Conservation (phyloP, 2,888 invertebrate species). For the Drepana falcataria region DNA sequence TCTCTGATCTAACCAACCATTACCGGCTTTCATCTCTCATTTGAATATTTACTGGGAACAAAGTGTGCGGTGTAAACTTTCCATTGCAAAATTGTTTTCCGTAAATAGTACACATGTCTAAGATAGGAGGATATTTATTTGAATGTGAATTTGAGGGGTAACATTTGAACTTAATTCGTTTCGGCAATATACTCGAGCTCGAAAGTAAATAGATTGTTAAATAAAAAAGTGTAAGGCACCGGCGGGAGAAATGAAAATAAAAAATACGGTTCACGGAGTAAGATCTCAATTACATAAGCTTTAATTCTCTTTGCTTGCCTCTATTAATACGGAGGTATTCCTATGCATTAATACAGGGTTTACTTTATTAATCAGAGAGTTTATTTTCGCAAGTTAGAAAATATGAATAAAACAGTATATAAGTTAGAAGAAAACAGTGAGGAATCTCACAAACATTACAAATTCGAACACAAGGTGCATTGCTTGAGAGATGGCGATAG, state of each 20-base stretch:
- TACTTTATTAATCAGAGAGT: too few relatives aligned
- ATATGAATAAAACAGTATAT: too few relatives aligned
- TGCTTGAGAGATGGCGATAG: too few relatives aligned
- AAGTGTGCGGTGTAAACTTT: slow-evolving; percentile 46
- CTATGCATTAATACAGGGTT: too few relatives aligned
- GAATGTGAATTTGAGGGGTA: slow-evolving; percentile 34
- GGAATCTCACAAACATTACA: too few relatives aligned
- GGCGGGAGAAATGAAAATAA: neutral
- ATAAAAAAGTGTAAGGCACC: neutral
- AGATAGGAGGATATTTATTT: slow-evolving; percentile 34
- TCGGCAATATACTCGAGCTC: neutral
- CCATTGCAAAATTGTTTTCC: slow-evolving; percentile 38
- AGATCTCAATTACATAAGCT: too few relatives aligned
- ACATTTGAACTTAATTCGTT: slow-evolving; percentile 31
- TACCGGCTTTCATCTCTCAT: slow-evolving; percentile 54
- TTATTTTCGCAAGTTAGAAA: too few relatives aligned
- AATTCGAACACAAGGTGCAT: too few relatives aligned
- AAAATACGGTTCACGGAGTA: neutral
- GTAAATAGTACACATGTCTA: slow-evolving; percentile 16
- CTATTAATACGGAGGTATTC: too few relatives aligned
- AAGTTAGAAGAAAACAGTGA: too few relatives aligned
- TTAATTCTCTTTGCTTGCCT: too few relatives aligned
- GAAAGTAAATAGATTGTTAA: neutral
- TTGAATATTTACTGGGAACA: slow-evolving; percentile 63
- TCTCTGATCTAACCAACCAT: slow-evolving; percentile 65